Percentiles rank a stretch among this genome's conserved stretches.
Evolutionary conservation across 2,113 vertebrate genomes (phyloP).

Genomic region (Heterochromis multidens): DNA sequence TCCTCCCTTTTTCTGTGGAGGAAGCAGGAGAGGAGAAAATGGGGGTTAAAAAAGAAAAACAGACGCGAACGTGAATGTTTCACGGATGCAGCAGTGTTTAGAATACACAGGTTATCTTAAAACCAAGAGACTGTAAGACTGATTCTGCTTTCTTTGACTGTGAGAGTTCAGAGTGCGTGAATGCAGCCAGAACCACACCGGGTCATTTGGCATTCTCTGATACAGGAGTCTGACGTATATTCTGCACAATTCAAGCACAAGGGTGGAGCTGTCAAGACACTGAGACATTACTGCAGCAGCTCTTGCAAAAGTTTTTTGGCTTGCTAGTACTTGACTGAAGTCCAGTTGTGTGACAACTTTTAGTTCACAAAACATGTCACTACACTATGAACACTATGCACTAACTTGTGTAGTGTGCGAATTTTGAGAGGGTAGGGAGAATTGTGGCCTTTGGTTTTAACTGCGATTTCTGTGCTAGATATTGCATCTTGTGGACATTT

Average conservation of each 20-base stretch:
- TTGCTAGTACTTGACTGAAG: not conserved
- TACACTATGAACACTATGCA: not conserved
- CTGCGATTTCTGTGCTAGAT: too few relatives aligned
- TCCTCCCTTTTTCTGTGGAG: not conserved
- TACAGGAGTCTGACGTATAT: constrained; percentile 17
- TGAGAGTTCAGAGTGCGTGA: not conserved
- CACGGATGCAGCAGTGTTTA: not conserved
- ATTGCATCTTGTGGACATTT: not conserved
- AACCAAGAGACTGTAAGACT: not conserved
- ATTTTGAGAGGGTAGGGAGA: not conserved
- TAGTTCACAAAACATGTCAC: not conserved
- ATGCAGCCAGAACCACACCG: not conserved
- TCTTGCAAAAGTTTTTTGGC: not conserved
- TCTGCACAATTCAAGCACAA: not conserved
- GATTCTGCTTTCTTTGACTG: not conserved
- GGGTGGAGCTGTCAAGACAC: constrained; percentile 31
- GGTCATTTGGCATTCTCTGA: constrained; percentile 12
- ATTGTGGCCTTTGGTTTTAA: not conserved
- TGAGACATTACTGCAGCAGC: constrained; percentile 2
- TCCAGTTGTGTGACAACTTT: not conserved
- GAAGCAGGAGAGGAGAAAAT: not conserved
- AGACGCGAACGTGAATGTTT: not conserved
- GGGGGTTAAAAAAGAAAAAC: not conserved
- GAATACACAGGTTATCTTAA: not conserved
- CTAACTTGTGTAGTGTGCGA: not conserved